A percentile compares a stretch with the other conserved stretches of the same genome.
Evolutionary conservation across 2,113 vertebrate genomes (phyloP).

Genomic region (Rhineura floridana): DNA sequence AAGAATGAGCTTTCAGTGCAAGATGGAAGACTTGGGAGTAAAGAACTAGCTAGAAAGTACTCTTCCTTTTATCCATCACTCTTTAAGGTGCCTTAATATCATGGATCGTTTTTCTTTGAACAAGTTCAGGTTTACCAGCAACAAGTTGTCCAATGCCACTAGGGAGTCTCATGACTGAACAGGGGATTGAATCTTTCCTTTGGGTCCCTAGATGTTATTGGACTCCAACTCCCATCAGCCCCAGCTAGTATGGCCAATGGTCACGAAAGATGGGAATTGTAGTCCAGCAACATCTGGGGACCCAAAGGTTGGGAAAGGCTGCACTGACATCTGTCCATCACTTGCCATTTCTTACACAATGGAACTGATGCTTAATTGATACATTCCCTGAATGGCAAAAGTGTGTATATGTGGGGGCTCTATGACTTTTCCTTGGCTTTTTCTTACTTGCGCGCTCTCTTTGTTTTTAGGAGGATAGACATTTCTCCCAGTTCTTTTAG

Average conservation of each 20-base stretch:
- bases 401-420: background rate
- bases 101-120: background rate
- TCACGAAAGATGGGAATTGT: no score
- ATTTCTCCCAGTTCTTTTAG: constrained; percentile 99
- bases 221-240: no score
- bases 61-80: background rate
- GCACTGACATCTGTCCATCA: background rate
- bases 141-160: background rate
- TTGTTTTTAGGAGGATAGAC: constrained; percentile 90
- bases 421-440: rapidly evolving
- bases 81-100: background rate
- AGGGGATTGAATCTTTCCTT: no score
- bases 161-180: background rate
- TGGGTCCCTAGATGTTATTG: no score
- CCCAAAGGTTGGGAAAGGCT: no score
- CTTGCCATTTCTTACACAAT: no score
- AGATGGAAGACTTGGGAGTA: background rate
- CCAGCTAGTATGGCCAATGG: no score
- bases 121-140: background rate
- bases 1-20: background rate
- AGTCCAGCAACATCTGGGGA: no score
- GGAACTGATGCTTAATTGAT: background rate
- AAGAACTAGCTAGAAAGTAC: background rate
- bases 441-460: background rate
- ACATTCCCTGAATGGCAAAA: background rate